These are phyloP conservation scores for Drosophila imparisetae DNA, from an alignment of 2,888 invertebrate species.

Conservation along the genomic window DNA sequence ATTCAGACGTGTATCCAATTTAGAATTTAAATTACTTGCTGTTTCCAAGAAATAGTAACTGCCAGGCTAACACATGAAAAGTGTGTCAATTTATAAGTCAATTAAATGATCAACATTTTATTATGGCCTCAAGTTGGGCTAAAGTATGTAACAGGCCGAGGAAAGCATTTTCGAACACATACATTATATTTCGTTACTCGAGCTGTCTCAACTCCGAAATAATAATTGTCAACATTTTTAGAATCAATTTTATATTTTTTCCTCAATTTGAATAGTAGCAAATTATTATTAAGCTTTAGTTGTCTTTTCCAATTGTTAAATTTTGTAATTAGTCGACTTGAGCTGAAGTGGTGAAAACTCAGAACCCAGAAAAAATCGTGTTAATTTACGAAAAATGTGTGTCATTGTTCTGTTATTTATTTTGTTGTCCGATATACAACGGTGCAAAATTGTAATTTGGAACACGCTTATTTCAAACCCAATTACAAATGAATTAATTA, in stretches of 20 bases:
- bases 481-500: not conserved
- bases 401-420: slow-evolving; percentile 16
- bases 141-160: no score
- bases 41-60: not conserved
- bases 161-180: not conserved
- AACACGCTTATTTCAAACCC: not conserved
- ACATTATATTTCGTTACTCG: not conserved
- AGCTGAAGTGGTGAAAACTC: not conserved
- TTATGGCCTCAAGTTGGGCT: not conserved
- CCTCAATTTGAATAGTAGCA: not conserved
- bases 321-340: not conserved
- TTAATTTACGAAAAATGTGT: not conserved
- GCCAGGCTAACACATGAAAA: not conserved
- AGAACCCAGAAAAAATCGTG: not conserved
- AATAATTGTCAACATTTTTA: not conserved
- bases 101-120: not conserved
- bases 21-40: not conserved
- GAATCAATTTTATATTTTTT: not conserved
- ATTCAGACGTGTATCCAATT: slow-evolving; percentile 1
- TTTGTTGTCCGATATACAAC: not conserved
- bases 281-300: not conserved
- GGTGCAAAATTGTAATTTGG: not conserved
- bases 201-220: not conserved
- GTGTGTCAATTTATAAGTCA: not conserved
- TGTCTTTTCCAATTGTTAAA: not conserved